Conservation (phyloP, 2,888 invertebrate species). For the Girardia tigrina region DNA sequence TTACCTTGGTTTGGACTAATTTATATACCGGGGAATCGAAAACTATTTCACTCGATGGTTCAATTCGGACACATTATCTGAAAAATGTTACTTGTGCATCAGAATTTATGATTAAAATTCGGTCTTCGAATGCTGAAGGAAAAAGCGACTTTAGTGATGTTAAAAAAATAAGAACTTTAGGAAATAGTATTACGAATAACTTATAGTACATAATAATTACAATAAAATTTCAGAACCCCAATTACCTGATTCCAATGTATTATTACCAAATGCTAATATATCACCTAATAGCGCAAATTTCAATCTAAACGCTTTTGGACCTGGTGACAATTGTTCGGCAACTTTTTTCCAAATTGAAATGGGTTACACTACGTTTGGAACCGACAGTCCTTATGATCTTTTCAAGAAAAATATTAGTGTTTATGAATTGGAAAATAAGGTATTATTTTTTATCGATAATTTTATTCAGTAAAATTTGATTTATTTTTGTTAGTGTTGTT, state of each 20-base stretch:
- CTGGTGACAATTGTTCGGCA: not conserved
- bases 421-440: not conserved
- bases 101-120: not conserved
- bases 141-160: not conserved
- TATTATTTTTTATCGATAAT: not conserved
- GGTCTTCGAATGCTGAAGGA: not conserved
- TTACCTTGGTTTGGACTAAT: not conserved
- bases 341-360: not conserved
- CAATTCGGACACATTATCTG: not conserved
- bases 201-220: no score
- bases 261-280: not conserved
- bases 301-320: not conserved
- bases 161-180: not conserved
- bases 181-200: not conserved
- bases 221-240: no score
- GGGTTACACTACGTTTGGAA: not conserved
- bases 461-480: not conserved
- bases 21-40: not conserved
- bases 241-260: not conserved
- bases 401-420: not conserved
- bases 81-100: not conserved
- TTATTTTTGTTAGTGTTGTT: not conserved
- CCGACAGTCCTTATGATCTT: not conserved
- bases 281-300: not conserved
- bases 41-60: slow-evolving; percentile 2